Evolutionary conservation across 2,888 invertebrate genomes (phyloP).

Genomic region (Apodemia zela): DNA sequence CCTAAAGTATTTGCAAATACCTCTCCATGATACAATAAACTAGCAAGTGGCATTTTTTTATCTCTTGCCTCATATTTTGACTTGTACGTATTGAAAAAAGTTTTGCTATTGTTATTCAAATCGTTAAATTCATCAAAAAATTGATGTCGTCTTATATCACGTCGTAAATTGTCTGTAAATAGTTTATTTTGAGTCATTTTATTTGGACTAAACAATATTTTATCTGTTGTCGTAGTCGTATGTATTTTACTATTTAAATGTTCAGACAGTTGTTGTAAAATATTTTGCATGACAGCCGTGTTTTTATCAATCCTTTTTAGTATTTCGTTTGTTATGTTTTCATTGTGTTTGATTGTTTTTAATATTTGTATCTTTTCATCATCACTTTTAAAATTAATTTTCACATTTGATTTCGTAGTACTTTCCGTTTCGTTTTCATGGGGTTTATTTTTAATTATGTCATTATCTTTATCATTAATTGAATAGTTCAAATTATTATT

Average conservation of each 20-base stretch:
- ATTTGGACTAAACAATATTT: not conserved
- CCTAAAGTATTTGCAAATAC: conserved; percentile 1
- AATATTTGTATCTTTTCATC: conserved; percentile 24
- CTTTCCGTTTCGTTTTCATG: not conserved
- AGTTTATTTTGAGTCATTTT: not conserved
- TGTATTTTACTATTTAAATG: not conserved
- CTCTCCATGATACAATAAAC: conserved; percentile 5
- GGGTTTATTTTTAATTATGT: too few species aligned
- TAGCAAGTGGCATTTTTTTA: conserved; percentile 3
- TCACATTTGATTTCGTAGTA: not conserved
- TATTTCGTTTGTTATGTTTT: conserved; percentile 53
- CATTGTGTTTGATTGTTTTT: conserved; percentile 44
- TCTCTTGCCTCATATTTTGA: not conserved
- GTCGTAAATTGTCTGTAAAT: not conserved
- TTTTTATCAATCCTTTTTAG: conserved; percentile 59
- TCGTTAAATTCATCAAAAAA: not conserved
- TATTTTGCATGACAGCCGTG: conserved; percentile 33
- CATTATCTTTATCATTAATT: too few species aligned
- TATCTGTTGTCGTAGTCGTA: not conserved
- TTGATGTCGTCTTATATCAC: not conserved
- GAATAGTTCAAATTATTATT: too few species aligned
- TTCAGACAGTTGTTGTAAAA: not conserved
- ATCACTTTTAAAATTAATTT: not conserved
- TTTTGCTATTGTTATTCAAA: not conserved
- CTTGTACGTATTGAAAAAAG: not conserved